Base-by-base conservation (phyloP, 2,888 invertebrate species). In the Salpingus planirostris region DNA sequence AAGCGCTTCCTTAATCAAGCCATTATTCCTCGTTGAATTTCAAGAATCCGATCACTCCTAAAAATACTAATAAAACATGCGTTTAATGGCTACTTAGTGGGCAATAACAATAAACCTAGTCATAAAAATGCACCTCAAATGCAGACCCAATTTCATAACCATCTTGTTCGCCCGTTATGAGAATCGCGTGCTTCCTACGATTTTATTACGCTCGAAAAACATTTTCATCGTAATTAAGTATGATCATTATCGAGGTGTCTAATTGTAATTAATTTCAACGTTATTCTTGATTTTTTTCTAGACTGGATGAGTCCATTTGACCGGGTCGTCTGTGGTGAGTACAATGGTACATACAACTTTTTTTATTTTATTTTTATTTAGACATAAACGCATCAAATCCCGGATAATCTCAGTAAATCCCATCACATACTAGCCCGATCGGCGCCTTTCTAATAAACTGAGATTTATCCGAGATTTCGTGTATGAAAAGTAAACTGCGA, bases 281-380 rank as follows among this genome's bases (percentile, higher is more conserved):
- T 27, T 44, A 36, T 37, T 44, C 39, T 29, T 46, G 54, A n/a
- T 71, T 69, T 67, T 69, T 72, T 82, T 80, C 66, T 80, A 89
- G 88, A 89, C 76, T 89, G 88, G 88, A 89, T 89, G 86, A 87
- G 84, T 73, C 88, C 88, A 64, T 89, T 88, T 72, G 88, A 89
- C 74, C 79, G 88, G 71, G 88, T 89, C 72, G 87, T 89, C 70
- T 89, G 88, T 76, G 88, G 88, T 80, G 84, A 88, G 84, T 88
- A 84, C 66, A 80, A 79, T 77, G 81, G 81, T 82, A 78, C 75
- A 80, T 77, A 75, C 69, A 68, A 67, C 70, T 54, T 59, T 59
- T 57, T 73, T 73, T 64, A 70, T 60, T 60, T 55, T 71, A 70
- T 67, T 70, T 70, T 69, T 70, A 22, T 28, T n/a, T n/a, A n/a